Percentiles rank a stretch among this genome's conserved stretches.
Evolutionary conservation across 1,140 invertebrate species (phyloP).

Genomic region (Lepidurus packardi): DNA sequence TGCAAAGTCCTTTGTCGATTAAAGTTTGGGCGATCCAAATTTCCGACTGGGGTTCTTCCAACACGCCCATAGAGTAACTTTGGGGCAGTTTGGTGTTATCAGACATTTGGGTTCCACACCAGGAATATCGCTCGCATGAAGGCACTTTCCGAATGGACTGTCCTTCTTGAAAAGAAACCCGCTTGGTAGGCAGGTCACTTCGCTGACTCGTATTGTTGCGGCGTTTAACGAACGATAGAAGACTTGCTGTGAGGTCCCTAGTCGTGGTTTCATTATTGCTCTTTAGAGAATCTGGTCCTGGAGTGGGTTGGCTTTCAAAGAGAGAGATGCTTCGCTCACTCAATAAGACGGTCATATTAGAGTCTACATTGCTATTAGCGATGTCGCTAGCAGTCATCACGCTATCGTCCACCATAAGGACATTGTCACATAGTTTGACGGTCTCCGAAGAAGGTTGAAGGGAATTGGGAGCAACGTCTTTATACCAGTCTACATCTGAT

Average conservation of each 20-base stretch:
- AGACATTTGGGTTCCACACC: constrained; percentile 3
- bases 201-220: background rate
- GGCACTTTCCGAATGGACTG: background rate
- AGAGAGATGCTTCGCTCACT: background rate
- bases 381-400: constrained; percentile 10
- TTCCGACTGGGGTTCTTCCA: background rate
- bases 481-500: background rate
- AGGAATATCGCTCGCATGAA: background rate
- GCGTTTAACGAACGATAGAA: background rate
- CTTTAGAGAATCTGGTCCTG: background rate
- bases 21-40: background rate
- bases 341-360: background rate
- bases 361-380: constrained; percentile 1
- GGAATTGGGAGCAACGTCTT: background rate
- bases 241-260: background rate
- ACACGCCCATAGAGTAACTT: background rate
- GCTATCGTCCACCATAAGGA: background rate
- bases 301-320: background rate
- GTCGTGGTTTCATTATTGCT: background rate
- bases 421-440: background rate
- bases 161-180: background rate
- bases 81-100: background rate
- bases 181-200: background rate
- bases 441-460: background rate
- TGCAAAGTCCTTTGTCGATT: background rate